A percentile compares a stretch with the other conserved stretches of the same genome.
phyloP scores from a whole-genome alignment of 2,888 invertebrate genomes.

The Venusia cambrica region DNA sequence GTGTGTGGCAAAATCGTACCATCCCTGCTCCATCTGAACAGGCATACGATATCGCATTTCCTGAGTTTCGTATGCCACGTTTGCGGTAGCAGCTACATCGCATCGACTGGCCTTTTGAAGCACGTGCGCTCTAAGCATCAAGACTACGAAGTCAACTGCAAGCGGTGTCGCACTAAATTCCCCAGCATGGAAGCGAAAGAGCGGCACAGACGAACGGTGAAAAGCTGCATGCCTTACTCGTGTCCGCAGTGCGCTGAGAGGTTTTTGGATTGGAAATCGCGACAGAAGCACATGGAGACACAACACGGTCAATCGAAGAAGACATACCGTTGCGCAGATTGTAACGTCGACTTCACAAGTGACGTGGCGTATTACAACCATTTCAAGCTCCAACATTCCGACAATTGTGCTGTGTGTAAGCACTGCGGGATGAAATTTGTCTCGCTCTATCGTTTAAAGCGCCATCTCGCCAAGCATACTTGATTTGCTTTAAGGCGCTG shows the following conservation, averaged over 20 bases:
- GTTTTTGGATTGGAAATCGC: constrained; percentile 57
- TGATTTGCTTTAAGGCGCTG: too few relatives aligned
- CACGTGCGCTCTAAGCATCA: constrained; percentile 66
- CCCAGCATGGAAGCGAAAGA: constrained; percentile 68
- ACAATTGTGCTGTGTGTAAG: constrained; percentile 60
- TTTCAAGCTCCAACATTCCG: constrained; percentile 62
- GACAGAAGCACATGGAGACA: constrained; percentile 61
- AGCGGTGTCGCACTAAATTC: constrained; percentile 59
- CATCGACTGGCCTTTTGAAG: constrained; percentile 56
- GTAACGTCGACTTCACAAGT: constrained; percentile 54
- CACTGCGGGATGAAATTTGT: constrained; percentile 66
- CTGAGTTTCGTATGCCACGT: constrained; percentile 65
- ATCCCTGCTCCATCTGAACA: constrained; percentile 58
- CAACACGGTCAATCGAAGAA: constrained; percentile 56
- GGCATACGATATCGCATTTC: constrained; percentile 69
- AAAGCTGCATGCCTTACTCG: constrained; percentile 66
- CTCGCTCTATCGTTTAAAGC: constrained; percentile 55
- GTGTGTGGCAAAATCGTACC: constrained; percentile 61
- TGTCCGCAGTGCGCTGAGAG: constrained; percentile 63
- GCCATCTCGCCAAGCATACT: constrained; percentile 60
- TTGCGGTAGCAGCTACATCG: constrained; percentile 66
- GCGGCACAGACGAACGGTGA: constrained; percentile 56
- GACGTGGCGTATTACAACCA: constrained; percentile 63
- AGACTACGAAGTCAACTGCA: constrained; percentile 59
- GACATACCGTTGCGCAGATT: constrained; percentile 55